Percentiles rank a stretch among this genome's conserved stretches.
phyloP scores from a whole-genome alignment of 2,797 vertebrate genomes.

The Pangasius mekongensis region DNA sequence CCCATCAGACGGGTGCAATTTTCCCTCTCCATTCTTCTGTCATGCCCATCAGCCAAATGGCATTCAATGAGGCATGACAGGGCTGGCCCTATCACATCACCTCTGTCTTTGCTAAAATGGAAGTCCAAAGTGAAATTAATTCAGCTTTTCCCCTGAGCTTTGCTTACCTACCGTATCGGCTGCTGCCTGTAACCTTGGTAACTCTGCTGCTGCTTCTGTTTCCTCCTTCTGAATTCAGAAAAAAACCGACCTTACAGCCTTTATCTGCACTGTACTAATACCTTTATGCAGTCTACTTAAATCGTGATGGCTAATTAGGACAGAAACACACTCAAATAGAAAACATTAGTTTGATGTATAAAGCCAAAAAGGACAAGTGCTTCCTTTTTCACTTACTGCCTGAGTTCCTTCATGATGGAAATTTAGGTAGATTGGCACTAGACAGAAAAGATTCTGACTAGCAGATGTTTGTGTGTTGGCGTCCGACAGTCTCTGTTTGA shows the following conservation, averaged over 20 bases:
- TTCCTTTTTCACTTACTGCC: not conserved
- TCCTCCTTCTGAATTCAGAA: conserved; percentile 41
- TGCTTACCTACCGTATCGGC: conserved; percentile 54
- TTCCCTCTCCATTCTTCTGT: conserved; percentile 16
- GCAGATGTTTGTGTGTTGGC: conserved; percentile 34
- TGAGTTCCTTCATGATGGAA: not conserved
- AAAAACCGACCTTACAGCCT: conserved; percentile 62
- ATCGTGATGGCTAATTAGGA: conserved; percentile 15
- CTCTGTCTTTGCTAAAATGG: conserved; percentile 41
- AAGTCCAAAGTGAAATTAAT: conserved; percentile 57
- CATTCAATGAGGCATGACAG: conserved; percentile 36
- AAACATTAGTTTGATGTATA: not conserved
- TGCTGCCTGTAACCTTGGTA: conserved; percentile 67
- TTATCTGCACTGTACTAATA: conserved; percentile 42
- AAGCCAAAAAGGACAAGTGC: not conserved
- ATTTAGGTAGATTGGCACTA: not conserved
- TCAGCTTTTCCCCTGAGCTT: conserved; percentile 44
- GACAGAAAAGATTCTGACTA: not conserved
- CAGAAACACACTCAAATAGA: not conserved
- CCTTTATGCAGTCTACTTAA: conserved; percentile 24
- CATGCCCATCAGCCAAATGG: conserved; percentile 43
- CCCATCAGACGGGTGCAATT: conserved; percentile 35
- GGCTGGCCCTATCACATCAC: conserved; percentile 28
- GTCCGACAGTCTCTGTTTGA: not conserved
- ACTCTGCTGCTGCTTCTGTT: conserved; percentile 51